These are phyloP conservation scores for Neoscelio sp. DNA, from an alignment of 2,888 invertebrate genomes.

Conservation along the genomic window DNA sequence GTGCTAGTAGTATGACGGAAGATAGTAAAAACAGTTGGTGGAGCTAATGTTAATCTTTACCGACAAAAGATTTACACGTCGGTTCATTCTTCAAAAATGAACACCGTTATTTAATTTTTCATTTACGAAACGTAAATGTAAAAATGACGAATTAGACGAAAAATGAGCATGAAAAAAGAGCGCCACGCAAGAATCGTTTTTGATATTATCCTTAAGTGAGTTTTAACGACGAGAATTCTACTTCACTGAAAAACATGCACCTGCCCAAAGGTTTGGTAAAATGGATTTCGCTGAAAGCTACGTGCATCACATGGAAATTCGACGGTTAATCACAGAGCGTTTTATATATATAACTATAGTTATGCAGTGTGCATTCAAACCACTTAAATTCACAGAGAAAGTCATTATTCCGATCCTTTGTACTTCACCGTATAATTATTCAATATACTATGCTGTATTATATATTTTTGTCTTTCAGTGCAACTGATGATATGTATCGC, in stretches of 20 bases:
- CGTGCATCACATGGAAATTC: slow-evolving; percentile 71
- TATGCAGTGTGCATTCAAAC: slow-evolving; percentile 58
- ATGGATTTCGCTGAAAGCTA: slow-evolving; percentile 67
- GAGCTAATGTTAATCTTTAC: too few relatives aligned
- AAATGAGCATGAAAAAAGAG: slow-evolving; percentile 15
- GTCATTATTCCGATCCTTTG: slow-evolving; percentile 62
- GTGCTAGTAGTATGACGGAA: too few relatives aligned
- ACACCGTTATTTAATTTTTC: background rate
- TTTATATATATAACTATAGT: slow-evolving; percentile 64
- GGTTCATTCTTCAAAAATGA: background rate
- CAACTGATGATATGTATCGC: slow-evolving; percentile 44
- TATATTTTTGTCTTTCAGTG: slow-evolving; percentile 30
- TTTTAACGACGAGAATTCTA: slow-evolving; percentile 78
- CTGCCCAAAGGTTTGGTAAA: slow-evolving; percentile 71
- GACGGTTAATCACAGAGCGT: slow-evolving; percentile 72
- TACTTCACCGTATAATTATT: slow-evolving; percentile 54
- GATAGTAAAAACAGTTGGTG: too few relatives aligned
- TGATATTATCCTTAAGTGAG: slow-evolving; percentile 80
- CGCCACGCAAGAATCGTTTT: slow-evolving; percentile 73
- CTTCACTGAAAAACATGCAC: slow-evolving; percentile 66
- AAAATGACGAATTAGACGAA: slow-evolving; percentile 39
- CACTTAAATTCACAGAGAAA: slow-evolving; percentile 62
- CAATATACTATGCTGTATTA: slow-evolving; percentile 8
- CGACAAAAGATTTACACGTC: too few relatives aligned
- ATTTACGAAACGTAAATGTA: slow-evolving; percentile 31